Evolutionary conservation across 2,113 vertebrate species (phyloP), one percentile per base, ranked within the genome.

Genomic region (Chrysochloris asiatica): DNA sequence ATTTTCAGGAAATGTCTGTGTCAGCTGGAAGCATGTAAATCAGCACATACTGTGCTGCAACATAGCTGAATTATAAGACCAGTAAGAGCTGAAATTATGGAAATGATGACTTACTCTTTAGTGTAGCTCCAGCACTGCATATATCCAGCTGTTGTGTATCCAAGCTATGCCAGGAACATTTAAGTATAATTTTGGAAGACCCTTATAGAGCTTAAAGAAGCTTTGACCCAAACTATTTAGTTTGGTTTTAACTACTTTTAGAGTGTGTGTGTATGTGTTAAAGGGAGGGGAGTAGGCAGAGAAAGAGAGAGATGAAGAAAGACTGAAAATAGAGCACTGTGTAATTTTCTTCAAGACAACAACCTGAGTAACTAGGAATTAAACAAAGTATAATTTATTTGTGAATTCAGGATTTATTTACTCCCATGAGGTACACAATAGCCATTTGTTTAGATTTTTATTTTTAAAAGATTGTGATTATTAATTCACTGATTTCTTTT

Each of bases 381-480:
- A 96, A 91, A 50, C 72, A 76, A 13, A 89, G n/a, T n/a, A 86
- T 93, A 94, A 91, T 80, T 95, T 41, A 94, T 38, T 88, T 67
- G 48, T 83, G 48, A 87, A 90, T 79, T 89, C 89, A 86, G 73
- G 84, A 94, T 92, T 85, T 78, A 79, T 79, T 91, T 87, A 78
- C 82, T 91, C 91, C 50, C 52, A n/a, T 88, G 83, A 95, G 72
- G 24, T 8, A 81, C 63, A 79, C 33, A 67, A 72, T 88, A 76
- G 48, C 14, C 26, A 73, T n/a, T 28, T 7, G 67, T 73, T 75
- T 56, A 28, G 7, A 89, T 94, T 92, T 90, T 52, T 73, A 22
- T 92, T 93, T 94, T 63, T 17, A 67, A 92, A 94, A 89, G 43
- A 11, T 85, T 72, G 79, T 95, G 48, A 87, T 86, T 83, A 30